Percentiles rank a stretch among this genome's conserved stretches.
phyloP scores from a whole-genome alignment of 2,888 invertebrate species.

The Drosophila greeni region DNA sequence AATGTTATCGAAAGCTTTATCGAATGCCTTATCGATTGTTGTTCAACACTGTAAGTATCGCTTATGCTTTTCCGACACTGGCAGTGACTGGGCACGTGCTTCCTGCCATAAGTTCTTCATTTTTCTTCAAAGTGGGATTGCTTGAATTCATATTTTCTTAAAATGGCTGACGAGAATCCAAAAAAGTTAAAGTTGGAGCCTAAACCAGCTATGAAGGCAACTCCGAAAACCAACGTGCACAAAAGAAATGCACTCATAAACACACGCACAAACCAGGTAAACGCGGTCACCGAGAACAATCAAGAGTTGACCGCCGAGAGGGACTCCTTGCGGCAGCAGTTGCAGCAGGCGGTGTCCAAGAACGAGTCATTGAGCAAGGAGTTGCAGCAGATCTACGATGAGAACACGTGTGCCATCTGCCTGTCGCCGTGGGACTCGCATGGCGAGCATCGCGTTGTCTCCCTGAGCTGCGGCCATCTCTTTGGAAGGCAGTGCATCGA shows the following conservation, averaged over 20 bases:
- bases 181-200: neutral
- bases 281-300: neutral
- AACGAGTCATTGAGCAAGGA: neutral
- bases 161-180: neutral
- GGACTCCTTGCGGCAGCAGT: neutral
- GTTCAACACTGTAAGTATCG: neutral
- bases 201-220: too few relatives aligned
- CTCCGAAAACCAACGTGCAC: too few relatives aligned
- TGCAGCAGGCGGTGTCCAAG: neutral
- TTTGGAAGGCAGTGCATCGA: neutral
- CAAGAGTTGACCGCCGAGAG: neutral
- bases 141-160: neutral
- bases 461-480: conserved; percentile 6
- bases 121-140: neutral
- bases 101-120: neutral
- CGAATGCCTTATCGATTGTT: neutral
- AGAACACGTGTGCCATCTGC: conserved; percentile 4
- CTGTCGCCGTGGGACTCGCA: neutral
- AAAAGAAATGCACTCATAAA: neutral
- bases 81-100: neutral
- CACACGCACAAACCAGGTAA: too few relatives aligned
- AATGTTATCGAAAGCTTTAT: neutral
- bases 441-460: conserved; percentile 3
- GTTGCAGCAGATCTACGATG: neutral
- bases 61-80: neutral